Evolutionary conservation across 2,113 vertebrate species (phyloP).

Genomic region (Sphyrna mokarran): DNA sequence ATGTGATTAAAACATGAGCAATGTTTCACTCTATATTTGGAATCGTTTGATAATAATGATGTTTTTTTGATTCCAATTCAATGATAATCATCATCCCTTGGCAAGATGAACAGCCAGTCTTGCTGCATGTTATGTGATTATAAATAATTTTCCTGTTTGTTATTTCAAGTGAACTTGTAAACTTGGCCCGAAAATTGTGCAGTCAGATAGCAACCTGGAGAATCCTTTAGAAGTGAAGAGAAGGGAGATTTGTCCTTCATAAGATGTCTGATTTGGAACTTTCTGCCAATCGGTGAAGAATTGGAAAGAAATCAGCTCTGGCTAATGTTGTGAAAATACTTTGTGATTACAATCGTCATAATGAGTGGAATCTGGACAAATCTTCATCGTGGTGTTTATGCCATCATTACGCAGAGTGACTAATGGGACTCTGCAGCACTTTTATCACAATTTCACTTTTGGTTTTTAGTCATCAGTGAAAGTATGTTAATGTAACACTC

Average conservation of each 20-base stretch:
- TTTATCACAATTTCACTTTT: too few relatives aligned
- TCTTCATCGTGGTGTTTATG: background rate
- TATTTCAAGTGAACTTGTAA: background rate
- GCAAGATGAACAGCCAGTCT: background rate
- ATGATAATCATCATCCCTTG: background rate
- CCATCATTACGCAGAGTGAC: background rate
- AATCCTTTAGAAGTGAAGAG: background rate
- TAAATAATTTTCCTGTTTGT: background rate
- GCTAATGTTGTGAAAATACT: background rate
- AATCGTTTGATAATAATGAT: background rate
- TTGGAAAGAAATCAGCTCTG: background rate
- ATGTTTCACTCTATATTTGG: background rate
- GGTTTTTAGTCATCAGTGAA: background rate
- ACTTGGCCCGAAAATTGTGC: background rate
- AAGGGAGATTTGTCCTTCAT: background rate
- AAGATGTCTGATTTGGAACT: background rate
- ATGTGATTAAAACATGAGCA: background rate
- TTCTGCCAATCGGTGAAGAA: background rate
- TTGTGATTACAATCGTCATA: background rate
- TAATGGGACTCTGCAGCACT: too few relatives aligned
- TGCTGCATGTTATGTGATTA: background rate
- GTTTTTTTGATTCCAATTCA: too few relatives aligned
- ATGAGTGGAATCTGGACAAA: background rate
- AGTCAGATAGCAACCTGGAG: too few relatives aligned
- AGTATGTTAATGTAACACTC: background rate